These are phyloP conservation scores for Takifugu flavidus DNA, from an alignment of 2,113 vertebrate species.

Conservation along the genomic window DNA sequence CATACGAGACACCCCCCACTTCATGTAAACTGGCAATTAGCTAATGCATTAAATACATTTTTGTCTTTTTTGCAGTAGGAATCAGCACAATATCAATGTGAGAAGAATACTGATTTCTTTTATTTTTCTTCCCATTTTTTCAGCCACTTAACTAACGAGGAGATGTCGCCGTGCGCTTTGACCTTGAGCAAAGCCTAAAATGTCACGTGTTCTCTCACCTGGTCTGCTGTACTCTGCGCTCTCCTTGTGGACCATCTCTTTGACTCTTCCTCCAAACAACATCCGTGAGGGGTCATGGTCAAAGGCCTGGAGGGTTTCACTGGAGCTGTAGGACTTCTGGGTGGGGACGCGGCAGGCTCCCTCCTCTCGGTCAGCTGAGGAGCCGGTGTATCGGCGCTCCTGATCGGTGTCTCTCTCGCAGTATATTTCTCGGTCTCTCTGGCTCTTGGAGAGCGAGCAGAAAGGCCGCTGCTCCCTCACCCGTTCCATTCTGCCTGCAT, in stretches of 20 bases:
- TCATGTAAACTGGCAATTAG: no score
- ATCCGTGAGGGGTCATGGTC: conserved; percentile 92
- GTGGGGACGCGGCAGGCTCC: conserved; percentile 87
- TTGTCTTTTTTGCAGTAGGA: no score
- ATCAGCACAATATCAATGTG: no score
- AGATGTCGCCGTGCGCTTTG: no score
- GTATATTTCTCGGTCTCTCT: conserved; percentile 78
- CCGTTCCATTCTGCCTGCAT: conserved; percentile 96
- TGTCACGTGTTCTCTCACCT: conserved; percentile 74
- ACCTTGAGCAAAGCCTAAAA: no score
- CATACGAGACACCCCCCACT: no score
- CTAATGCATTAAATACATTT: no score
- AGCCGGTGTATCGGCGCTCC: conserved; percentile 85
- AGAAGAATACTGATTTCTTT: no score
- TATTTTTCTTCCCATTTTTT: no score
- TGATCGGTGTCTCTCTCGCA: conserved; percentile 56
- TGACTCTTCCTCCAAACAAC: conserved; percentile 89
- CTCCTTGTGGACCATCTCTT: conserved; percentile 91
- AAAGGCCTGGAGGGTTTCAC: conserved; percentile 94
- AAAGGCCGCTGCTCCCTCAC: conserved; percentile 97
- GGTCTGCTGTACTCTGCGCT: conserved; percentile 85
- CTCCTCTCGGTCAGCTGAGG: conserved; percentile 85
- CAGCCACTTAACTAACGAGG: no score
- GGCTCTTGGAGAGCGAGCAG: conserved; percentile 95
- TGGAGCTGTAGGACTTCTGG: conserved; percentile 97